Base-by-base conservation (phyloP, 2,888 invertebrate species). In the Tenthredo amoena region DNA sequence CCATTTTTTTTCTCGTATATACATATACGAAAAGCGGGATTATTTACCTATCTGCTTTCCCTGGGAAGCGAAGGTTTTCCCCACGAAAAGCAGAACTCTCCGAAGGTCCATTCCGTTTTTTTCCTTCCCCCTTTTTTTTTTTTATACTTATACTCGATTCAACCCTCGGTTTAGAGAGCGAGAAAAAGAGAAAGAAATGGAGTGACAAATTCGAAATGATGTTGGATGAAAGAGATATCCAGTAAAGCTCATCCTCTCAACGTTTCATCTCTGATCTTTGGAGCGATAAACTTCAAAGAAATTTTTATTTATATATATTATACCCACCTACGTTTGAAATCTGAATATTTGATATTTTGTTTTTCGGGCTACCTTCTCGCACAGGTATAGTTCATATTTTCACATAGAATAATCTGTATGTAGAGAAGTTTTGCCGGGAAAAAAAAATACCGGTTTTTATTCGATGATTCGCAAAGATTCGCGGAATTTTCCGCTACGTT, bases 171-270 rank as follows among this genome's bases (percentile, higher is more conserved):
- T 68, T 34, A 68, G 68, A 31, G 68, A 34, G 31, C 34, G 68
- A 68, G 68, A 34, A 68, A 34, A 68, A 18, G 68, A 18, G 68
- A 68, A 34, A 68, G 34, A 68, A 68, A 68, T 68, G 68, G 68
- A 68, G 68, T 68, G 68, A 68, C 68, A 68, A 68, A 68, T 68
- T 68, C 26, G 34, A 68, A 68, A 68, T 68, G 68, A 68, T 68
- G 68, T 68, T 34, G 68, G 34, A 68, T 68, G 68, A 68, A 68
- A 34, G 34, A 68, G 68, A 68, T 68, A 68, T 68, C 68, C 68
- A 34, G 68, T 34, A 68, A 68, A 26, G 68, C 68, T 68, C 68
- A 68, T 34, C 34, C 34, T 34, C 68, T 68, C 34, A 68, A 68
- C 68, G 34, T 68, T 34, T 68, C 68, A 68, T 34, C 34, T 68